These are phyloP conservation scores for Drosophila micromelanica DNA, from an alignment of 1,140 invertebrate genomes.

Conservation along the genomic window DNA sequence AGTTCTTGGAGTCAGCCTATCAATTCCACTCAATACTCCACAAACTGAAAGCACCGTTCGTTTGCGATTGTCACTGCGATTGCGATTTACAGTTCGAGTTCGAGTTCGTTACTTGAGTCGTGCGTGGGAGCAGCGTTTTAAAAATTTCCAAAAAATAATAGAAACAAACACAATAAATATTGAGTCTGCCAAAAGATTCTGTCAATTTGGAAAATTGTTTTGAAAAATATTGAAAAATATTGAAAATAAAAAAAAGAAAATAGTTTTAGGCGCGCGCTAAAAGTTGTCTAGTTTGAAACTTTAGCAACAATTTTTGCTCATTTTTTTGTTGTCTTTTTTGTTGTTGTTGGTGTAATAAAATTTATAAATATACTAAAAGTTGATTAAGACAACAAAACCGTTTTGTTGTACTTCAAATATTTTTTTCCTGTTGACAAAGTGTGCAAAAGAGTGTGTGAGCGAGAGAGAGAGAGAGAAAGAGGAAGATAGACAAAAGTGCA, in stretches of 20 bases:
- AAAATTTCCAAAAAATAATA: not conserved
- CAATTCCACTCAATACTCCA: constrained; percentile 21
- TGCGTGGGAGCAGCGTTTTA: constrained; percentile 1
- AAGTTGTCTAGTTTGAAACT: not conserved
- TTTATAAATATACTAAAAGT: constrained; percentile 21
- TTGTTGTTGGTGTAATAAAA: constrained; percentile 20
- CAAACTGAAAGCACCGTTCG: constrained; percentile 17
- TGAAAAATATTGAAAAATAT: not conserved
- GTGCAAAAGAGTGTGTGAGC: constrained; percentile 10
- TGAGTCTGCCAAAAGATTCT: not conserved
- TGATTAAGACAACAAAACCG: constrained; percentile 10
- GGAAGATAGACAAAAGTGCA: constrained; percentile 5
- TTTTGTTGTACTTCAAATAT: constrained; percentile 4
- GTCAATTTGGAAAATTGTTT: not conserved
- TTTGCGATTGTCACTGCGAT: constrained; percentile 2
- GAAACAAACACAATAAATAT: not conserved
- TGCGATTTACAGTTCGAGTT: constrained; percentile 33
- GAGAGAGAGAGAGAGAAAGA: constrained; percentile 32
- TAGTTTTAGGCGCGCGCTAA: not conserved
- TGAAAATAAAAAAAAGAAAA: not conserved
- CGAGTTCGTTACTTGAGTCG: constrained; percentile 31
- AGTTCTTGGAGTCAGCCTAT: constrained; percentile 65
- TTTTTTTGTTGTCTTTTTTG: constrained; percentile 16
- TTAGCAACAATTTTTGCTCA: not conserved
- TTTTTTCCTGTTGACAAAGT: constrained; percentile 13